A percentile compares a stretch with the other conserved stretches of the same genome.
phyloP scores from a whole-genome alignment of 2,113 vertebrate genomes.

The Vulpes vulpes region DNA sequence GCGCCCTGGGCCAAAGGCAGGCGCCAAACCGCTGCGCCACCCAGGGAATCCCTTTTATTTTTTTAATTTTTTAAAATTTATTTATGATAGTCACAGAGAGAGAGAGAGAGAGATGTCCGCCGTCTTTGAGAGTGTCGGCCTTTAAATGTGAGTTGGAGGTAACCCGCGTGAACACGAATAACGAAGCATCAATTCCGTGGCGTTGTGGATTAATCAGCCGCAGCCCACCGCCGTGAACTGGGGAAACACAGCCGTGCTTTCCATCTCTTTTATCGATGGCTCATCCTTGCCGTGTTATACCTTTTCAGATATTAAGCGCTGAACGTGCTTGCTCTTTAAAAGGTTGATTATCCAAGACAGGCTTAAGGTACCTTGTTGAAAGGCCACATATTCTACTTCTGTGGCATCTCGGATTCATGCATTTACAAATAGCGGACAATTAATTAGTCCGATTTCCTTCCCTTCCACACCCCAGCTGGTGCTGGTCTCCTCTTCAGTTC shows the following conservation, averaged over 20 bases:
- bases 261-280: slow-evolving; percentile 60
- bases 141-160: slow-evolving; percentile 78
- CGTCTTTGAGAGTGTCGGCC: slow-evolving; percentile 73
- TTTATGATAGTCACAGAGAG: too few relatives aligned
- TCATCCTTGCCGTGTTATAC: slow-evolving; percentile 16
- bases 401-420: slow-evolving; percentile 60
- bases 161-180: slow-evolving; percentile 77
- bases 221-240: slow-evolving; percentile 50
- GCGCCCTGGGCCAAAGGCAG: too few relatives aligned
- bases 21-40: too few relatives aligned
- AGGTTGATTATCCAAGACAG: slow-evolving; percentile 72
- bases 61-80: too few relatives aligned
- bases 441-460: slow-evolving; percentile 13
- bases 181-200: neutral
- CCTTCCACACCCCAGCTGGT: neutral
- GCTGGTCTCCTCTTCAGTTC: neutral
- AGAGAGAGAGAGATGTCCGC: neutral
- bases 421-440: slow-evolving; percentile 69
- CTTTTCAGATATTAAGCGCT: slow-evolving; percentile 70
- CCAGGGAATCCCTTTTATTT: neutral
- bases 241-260: neutral
- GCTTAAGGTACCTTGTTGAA: slow-evolving; percentile 56
- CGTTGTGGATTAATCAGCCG: slow-evolving; percentile 74
- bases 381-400: slow-evolving; percentile 48
- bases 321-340: slow-evolving; percentile 67